These are phyloP conservation scores for Pachymerium ferrugineum DNA, from an alignment of 2,888 invertebrate species.

Conservation along the genomic window DNA sequence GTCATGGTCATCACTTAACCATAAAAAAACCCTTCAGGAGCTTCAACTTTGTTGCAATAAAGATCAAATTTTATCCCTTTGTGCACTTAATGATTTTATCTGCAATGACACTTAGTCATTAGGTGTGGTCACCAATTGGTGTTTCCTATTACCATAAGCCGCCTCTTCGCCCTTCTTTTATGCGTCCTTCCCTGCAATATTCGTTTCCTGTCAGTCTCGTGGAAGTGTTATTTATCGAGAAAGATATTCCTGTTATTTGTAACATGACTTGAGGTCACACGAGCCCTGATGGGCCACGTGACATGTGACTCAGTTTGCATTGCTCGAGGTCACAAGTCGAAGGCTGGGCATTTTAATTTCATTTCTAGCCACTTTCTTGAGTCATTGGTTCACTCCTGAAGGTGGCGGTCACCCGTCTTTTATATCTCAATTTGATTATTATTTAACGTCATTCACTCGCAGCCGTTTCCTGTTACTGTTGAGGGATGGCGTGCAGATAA, in stretches of 20 bases:
- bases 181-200: too few relatives aligned
- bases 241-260: conserved; percentile 6
- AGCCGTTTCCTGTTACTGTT: neutral
- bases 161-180: neutral
- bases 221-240: conserved; percentile 9
- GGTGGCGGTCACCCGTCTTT: neutral
- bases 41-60: too few relatives aligned
- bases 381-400: neutral
- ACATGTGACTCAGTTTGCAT: conserved; percentile 6
- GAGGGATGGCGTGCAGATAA: neutral
- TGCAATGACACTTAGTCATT: too few relatives aligned
- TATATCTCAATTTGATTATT: neutral
- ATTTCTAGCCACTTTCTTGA: neutral
- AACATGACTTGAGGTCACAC: neutral
- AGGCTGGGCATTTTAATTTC: neutral
- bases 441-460: neutral
- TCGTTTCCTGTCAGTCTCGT: neutral
- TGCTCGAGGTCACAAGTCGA: neutral
- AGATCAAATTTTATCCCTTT: too few relatives aligned
- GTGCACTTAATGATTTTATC: too few relatives aligned
- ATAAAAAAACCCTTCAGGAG: too few relatives aligned
- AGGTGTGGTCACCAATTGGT: too few relatives aligned
- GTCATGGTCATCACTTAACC: too few relatives aligned
- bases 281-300: conserved; percentile 10
- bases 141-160: too few relatives aligned